Percentiles rank a stretch among this genome's conserved stretches.
These are phyloP conservation scores for Piaya cayana DNA, from an alignment of 2,113 vertebrate genomes.

Conservation along the genomic window DNA sequence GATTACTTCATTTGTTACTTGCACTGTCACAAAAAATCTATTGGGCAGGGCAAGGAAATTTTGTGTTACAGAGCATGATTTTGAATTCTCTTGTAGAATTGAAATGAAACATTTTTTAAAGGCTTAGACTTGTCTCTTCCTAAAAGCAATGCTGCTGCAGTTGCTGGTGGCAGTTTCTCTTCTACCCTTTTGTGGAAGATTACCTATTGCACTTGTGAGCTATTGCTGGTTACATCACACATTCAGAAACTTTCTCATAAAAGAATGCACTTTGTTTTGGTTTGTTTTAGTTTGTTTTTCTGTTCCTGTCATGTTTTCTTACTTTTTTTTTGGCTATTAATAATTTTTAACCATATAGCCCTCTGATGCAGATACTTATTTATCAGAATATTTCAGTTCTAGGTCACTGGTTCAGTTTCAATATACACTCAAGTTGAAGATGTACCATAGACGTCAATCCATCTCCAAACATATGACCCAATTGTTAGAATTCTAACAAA, in stretches of 20 bases:
- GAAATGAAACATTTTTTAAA: background rate
- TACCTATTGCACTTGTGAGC: background rate
- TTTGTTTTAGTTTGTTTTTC: background rate
- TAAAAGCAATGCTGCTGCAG: background rate
- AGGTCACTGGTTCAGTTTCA: background rate
- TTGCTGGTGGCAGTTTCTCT: background rate
- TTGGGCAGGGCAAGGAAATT: background rate
- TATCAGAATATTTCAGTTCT: background rate
- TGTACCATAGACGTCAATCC: background rate
- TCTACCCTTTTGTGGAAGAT: background rate
- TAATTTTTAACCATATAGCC: background rate
- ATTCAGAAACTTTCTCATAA: background rate
- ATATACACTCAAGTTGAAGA: background rate
- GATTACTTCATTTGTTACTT: background rate
- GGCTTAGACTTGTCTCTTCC: background rate
- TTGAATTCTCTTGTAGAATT: background rate
- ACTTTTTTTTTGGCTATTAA: background rate
- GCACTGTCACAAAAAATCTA: background rate
- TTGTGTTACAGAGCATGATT: background rate
- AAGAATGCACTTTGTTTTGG: background rate
- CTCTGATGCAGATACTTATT: background rate
- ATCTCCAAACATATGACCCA: background rate
- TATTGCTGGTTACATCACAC: background rate
- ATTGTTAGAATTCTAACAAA: background rate
- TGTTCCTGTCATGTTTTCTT: background rate